Evolutionary conservation across 2,888 invertebrate genomes (phyloP).

Genomic region (Drosophila antonietae): DNA sequence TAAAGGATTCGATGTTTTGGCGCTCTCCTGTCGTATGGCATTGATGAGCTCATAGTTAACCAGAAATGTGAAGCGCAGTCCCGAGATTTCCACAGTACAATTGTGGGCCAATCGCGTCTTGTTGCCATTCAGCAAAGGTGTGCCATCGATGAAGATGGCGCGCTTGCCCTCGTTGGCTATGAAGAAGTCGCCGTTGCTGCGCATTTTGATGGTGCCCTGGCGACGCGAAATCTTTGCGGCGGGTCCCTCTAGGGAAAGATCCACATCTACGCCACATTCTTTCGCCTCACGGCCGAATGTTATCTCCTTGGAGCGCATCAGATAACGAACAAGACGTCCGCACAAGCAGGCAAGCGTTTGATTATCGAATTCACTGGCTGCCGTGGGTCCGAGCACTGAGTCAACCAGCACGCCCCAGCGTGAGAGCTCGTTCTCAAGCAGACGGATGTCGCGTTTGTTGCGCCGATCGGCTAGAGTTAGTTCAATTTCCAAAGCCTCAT

Average conservation of each 20-base stretch:
- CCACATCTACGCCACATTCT: slow-evolving; percentile 96
- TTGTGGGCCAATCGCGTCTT: slow-evolving; percentile 96
- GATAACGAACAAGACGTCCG: slow-evolving; percentile 95
- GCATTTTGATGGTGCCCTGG: slow-evolving; percentile 95
- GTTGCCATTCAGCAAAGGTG: slow-evolving; percentile 94
- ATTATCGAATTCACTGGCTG: slow-evolving; percentile 94
- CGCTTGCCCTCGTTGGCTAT: slow-evolving; percentile 97
- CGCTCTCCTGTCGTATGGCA: slow-evolving; percentile 94
- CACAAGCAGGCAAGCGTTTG: slow-evolving; percentile 96
- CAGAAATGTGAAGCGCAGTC: slow-evolving; percentile 95
- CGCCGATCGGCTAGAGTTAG: slow-evolving; percentile 90
- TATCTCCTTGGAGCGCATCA: slow-evolving; percentile 97
- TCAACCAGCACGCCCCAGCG: slow-evolving; percentile 97
- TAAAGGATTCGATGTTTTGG: slow-evolving; percentile 89
- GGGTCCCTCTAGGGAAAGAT: slow-evolving; percentile 96
- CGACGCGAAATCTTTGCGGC: slow-evolving; percentile 96
- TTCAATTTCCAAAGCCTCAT: slow-evolving; percentile 92
- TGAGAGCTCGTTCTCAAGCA: slow-evolving; percentile 94
- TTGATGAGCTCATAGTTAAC: slow-evolving; percentile 96
- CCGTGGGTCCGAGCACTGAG: slow-evolving; percentile 92
- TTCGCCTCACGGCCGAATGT: slow-evolving; percentile 96
- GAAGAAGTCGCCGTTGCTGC: slow-evolving; percentile 97
- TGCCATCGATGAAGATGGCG: slow-evolving; percentile 97
- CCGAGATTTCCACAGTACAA: slow-evolving; percentile 97
- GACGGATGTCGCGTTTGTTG: slow-evolving; percentile 93